A percentile compares a stretch with the other conserved stretches of the same genome.
Conservation (phyloP, 2,113 vertebrate genomes). For the Fregata magnificens region DNA sequence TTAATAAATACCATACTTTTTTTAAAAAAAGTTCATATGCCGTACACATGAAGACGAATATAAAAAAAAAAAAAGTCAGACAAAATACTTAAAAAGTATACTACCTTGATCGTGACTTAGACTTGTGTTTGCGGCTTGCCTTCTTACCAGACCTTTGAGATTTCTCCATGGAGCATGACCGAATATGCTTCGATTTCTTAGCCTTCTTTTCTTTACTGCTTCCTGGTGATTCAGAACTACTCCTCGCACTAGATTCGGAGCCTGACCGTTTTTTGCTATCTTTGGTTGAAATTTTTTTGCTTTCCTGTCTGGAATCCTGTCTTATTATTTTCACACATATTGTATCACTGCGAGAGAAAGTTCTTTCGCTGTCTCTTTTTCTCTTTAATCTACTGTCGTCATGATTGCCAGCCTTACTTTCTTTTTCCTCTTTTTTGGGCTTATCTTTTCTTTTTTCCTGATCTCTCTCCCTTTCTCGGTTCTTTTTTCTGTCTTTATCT, state of each 20-base stretch:
- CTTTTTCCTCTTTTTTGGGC: constrained; percentile 82
- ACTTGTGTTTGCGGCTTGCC: constrained; percentile 99
- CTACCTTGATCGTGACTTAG: constrained; percentile 99
- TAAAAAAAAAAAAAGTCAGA: constrained; percentile 71
- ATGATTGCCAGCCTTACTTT: constrained; percentile 76
- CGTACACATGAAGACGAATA: constrained; percentile 77
- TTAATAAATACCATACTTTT: constrained; percentile 74
- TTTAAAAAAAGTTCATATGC: constrained; percentile 68
- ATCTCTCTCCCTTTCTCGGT: constrained; percentile 80
- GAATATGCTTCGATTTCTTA: constrained; percentile 98
- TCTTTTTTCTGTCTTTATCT: constrained; percentile 88
- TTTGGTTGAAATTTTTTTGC: constrained; percentile 89
- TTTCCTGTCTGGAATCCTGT: constrained; percentile 86
- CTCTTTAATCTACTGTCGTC: constrained; percentile 90
- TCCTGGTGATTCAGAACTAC: constrained; percentile 91
- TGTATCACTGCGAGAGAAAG: constrained; percentile 81
- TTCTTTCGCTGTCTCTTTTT: constrained; percentile 87
- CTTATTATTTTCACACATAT: constrained; percentile 83
- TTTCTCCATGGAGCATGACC: constrained; percentile 96
- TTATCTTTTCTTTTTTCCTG: constrained; percentile 87
- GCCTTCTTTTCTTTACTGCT: constrained; percentile 98
- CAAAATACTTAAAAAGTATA: constrained; percentile 92
- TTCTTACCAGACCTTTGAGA: constrained; percentile 99
- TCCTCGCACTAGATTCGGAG: constrained; percentile 91
- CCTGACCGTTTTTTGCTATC: constrained; percentile 88